These are phyloP conservation scores for Chorisops tibialis DNA, from an alignment of 2,888 invertebrate species.

Conservation along the genomic window DNA sequence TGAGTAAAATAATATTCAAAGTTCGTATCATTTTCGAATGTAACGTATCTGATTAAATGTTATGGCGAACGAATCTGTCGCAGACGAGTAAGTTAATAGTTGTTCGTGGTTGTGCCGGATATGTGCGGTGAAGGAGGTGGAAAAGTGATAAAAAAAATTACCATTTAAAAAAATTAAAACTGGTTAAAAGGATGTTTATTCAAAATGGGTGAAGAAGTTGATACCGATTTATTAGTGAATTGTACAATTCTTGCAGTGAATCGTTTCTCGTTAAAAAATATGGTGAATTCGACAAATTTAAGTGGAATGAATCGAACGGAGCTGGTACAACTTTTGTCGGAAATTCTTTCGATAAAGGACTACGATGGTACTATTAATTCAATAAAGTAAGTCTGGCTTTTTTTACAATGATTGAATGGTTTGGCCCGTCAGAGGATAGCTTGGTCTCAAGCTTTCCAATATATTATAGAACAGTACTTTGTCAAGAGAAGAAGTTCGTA, in stretches of 20 bases:
- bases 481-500: no score
- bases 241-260: conserved; percentile 49
- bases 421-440: no score
- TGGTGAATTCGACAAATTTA: conserved; percentile 44
- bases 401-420: no score
- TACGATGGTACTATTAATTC: conserved; percentile 42
- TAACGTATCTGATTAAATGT: no score
- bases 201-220: conserved; percentile 49
- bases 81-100: no score
- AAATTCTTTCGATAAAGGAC: conserved; percentile 47
- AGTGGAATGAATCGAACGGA: conserved; percentile 46
- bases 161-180: not conserved
- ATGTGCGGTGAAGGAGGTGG: no score
- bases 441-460: no score
- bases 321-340: conserved; percentile 45
- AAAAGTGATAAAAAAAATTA: not conserved
- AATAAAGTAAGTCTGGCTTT: conserved; percentile 46
- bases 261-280: conserved; percentile 44
- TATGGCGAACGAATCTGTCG: no score
- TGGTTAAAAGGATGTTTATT: not conserved
- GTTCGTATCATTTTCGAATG: no score
- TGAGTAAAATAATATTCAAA: no score
- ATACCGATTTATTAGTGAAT: conserved; percentile 48
- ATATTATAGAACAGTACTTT: no score
- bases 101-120: no score